These are phyloP conservation scores for Ancistrus triradiatus DNA, from an alignment of 2,113 vertebrate species.

Conservation along the genomic window DNA sequence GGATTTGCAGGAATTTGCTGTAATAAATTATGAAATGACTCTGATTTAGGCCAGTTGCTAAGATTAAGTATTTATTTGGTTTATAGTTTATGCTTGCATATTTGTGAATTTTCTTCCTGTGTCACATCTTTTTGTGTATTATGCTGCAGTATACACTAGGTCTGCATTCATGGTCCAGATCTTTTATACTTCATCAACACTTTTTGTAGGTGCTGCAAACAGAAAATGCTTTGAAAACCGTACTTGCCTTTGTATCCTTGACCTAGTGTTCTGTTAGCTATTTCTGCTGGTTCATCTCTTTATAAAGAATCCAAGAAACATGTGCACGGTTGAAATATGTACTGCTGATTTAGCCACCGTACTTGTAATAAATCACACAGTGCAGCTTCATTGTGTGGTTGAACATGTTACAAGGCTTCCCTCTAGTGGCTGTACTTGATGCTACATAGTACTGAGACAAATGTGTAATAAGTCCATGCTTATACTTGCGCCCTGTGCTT, in stretches of 20 bases:
- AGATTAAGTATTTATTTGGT: not conserved
- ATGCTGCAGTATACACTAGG: not conserved
- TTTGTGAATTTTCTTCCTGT: not conserved
- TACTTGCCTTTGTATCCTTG: slow-evolving; percentile 13
- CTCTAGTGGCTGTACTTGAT: slow-evolving; percentile 17
- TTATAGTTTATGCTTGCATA: not conserved
- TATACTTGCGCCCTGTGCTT: too few species aligned
- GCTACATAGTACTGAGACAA: not conserved
- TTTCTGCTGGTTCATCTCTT: slow-evolving; percentile 42
- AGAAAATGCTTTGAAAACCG: slow-evolving; percentile 26
- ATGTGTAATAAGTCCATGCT: not conserved
- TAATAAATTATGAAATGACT: not conserved
- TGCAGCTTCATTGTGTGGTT: slow-evolving; percentile 11
- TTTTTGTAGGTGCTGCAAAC: slow-evolving; percentile 39
- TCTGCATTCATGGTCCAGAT: not conserved
- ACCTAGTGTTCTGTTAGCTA: slow-evolving; percentile 17
- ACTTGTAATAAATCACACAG: slow-evolving; percentile 39
- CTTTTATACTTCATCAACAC: not conserved
- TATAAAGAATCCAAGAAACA: slow-evolving; percentile 29
- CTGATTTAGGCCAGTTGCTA: not conserved
- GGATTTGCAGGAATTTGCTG: not conserved
- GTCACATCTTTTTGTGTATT: not conserved
- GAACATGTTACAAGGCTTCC: slow-evolving; percentile 23
- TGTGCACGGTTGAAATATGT: slow-evolving; percentile 38
- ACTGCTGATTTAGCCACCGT: slow-evolving; percentile 29